phyloP scores from a whole-genome alignment of 2,888 invertebrate species.

The Epistrophe eligans region DNA sequence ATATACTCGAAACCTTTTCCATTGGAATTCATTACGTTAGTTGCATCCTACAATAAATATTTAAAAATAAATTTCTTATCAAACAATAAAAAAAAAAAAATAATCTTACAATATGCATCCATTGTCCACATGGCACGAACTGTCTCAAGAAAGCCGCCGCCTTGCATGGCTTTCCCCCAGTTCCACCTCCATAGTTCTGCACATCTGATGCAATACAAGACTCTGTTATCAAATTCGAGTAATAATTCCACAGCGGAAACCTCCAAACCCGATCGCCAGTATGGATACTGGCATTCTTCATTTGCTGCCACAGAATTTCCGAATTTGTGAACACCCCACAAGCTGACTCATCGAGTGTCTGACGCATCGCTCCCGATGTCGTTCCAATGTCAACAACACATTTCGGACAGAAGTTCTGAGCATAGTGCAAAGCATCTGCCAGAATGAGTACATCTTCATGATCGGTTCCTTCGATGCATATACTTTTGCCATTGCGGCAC shows the following conservation, averaged over 20 bases:
- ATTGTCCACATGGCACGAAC: conserved; percentile 87
- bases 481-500: conserved; percentile 90
- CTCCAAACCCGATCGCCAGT: conserved; percentile 94
- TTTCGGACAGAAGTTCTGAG: conserved; percentile 87
- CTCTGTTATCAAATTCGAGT: conserved; percentile 78
- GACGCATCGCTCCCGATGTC: conserved; percentile 88
- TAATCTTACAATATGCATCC: conserved; percentile 88
- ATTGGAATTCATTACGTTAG: conserved; percentile 89
- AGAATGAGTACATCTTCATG: conserved; percentile 91
- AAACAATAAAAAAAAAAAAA: background rate
- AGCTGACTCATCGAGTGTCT: conserved; percentile 88
- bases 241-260: conserved; percentile 91
- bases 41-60: conserved; percentile 85
- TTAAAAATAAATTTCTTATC: background rate
- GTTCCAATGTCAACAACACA: conserved; percentile 92
- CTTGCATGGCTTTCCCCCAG: conserved; percentile 86
- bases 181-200: conserved; percentile 83
- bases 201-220: conserved; percentile 35
- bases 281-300: conserved; percentile 88
- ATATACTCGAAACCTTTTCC: conserved; percentile 87
- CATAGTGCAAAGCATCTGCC: conserved; percentile 91
- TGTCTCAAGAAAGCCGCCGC: conserved; percentile 90
- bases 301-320: conserved; percentile 87
- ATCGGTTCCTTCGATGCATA: conserved; percentile 88
- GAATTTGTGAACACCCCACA: conserved; percentile 91